phyloP scores from a whole-genome alignment of 2,797 vertebrate species.

The Lagorchestes hirsutus region DNA sequence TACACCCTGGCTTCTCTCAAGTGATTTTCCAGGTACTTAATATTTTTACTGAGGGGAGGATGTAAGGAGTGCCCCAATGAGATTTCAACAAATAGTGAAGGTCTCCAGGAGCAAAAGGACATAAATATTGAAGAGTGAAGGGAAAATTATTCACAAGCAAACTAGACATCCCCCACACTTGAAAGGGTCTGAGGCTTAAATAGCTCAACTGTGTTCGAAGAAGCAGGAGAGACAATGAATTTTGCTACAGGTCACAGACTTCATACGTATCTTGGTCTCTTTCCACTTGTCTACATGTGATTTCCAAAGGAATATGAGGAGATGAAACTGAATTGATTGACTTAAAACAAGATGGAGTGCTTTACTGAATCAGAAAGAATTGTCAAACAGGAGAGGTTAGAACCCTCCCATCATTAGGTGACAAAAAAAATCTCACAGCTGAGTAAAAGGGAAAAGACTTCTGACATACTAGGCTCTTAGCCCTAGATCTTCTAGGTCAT shows the following conservation, averaged over 20 bases:
- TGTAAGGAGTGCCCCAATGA: background rate
- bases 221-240: background rate
- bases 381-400: background rate
- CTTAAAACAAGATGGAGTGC: background rate
- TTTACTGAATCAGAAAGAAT: background rate
- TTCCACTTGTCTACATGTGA: background rate
- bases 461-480: background rate
- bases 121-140: background rate
- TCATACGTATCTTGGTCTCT: background rate
- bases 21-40: background rate
- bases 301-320: background rate
- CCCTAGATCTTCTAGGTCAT: background rate
- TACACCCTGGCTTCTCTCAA: background rate
- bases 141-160: background rate
- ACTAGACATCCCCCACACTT: background rate
- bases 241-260: background rate
- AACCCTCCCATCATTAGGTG: background rate
- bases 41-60: background rate
- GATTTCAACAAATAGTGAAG: background rate
- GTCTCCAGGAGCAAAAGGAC: background rate
- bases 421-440: background rate
- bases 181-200: background rate
- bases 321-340: background rate
- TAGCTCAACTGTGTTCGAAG: background rate
- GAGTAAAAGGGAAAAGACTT: background rate